These are phyloP conservation scores for Luffia ferchaultella DNA, from an alignment of 2,888 invertebrate species.

Conservation along the genomic window DNA sequence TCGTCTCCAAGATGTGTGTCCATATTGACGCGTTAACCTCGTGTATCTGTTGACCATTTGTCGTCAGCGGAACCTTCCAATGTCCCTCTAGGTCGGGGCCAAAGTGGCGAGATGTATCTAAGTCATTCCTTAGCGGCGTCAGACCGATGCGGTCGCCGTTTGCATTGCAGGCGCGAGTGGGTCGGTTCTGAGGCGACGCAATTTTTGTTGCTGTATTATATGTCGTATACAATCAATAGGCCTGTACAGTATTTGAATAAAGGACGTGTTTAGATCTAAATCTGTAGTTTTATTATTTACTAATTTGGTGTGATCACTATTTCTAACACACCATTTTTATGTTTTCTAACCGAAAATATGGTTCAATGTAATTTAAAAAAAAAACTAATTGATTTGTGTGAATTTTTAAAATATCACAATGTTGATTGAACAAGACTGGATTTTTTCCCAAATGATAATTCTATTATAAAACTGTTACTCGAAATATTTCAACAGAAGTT, in stretches of 20 bases:
- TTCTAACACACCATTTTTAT: too few species aligned
- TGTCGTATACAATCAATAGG: constrained; percentile 37
- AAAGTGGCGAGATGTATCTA: constrained; percentile 24
- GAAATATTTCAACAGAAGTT: too few species aligned
- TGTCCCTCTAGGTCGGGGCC: not conserved
- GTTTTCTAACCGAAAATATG: too few species aligned
- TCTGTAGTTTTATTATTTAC: constrained; percentile 15
- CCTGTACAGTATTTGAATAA: constrained; percentile 61
- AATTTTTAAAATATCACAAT: too few species aligned
- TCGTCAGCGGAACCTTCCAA: not conserved
- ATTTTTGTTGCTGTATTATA: constrained; percentile 34
- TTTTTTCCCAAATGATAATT: too few species aligned
- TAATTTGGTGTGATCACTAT: constrained; percentile 11
- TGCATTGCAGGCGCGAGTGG: constrained; percentile 12
- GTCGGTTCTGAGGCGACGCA: not conserved
- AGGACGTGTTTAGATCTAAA: constrained; percentile 50
- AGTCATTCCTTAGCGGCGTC: constrained; percentile 45
- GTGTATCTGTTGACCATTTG: not conserved
- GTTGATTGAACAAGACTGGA: too few species aligned
- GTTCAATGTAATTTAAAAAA: too few species aligned
- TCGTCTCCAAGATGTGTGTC: too few species aligned
- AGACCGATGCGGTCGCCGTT: constrained; percentile 23
- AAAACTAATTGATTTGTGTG: too few species aligned
- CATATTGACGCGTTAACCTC: not conserved
- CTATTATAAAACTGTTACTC: too few species aligned